phyloP scores from a whole-genome alignment of 2,113 vertebrate genomes.

The Verasper variegatus region DNA sequence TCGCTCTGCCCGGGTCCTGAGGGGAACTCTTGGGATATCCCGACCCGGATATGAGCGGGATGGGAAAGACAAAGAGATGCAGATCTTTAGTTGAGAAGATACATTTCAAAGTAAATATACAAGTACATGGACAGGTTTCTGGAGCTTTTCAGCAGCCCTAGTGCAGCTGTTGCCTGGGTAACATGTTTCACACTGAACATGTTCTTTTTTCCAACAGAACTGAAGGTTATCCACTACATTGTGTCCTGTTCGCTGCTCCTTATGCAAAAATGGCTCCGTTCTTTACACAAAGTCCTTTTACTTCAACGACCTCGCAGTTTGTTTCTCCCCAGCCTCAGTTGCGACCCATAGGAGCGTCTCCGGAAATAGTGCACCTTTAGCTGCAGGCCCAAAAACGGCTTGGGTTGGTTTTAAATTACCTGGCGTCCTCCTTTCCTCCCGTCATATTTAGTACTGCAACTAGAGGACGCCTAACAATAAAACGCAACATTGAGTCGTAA shows the following conservation, averaged over 20 bases:
- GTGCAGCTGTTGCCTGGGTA: constrained; percentile 73
- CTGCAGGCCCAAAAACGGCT: not conserved
- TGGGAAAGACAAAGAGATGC: constrained; percentile 4
- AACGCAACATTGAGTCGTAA: not conserved
- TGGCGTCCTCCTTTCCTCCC: not conserved
- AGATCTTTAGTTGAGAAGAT: constrained; percentile 9
- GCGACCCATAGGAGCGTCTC: not conserved
- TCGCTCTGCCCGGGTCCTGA: constrained; percentile 14
- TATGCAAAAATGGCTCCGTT: constrained; percentile 13
- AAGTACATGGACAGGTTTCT: not conserved
- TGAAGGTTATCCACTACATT: constrained; percentile 62
- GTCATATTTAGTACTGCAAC: not conserved
- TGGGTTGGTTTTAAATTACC: not conserved
- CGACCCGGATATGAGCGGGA: constrained; percentile 30
- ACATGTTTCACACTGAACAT: constrained; percentile 57
- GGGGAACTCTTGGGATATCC: constrained; percentile 52
- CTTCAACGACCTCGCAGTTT: not conserved
- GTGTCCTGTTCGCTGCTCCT: constrained; percentile 23
- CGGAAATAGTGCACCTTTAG: too few species aligned
- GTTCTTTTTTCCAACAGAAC: constrained; percentile 45
- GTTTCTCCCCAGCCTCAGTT: not conserved
- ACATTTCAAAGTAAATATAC: not conserved
- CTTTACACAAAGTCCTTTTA: not conserved
- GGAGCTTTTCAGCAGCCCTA: constrained; percentile 25
- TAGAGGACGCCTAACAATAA: not conserved